Percentiles rank a stretch among this genome's conserved stretches.
These are phyloP conservation scores for Ptilonorhynchus violaceus DNA, from an alignment of 2,113 vertebrate species.

Conservation along the genomic window DNA sequence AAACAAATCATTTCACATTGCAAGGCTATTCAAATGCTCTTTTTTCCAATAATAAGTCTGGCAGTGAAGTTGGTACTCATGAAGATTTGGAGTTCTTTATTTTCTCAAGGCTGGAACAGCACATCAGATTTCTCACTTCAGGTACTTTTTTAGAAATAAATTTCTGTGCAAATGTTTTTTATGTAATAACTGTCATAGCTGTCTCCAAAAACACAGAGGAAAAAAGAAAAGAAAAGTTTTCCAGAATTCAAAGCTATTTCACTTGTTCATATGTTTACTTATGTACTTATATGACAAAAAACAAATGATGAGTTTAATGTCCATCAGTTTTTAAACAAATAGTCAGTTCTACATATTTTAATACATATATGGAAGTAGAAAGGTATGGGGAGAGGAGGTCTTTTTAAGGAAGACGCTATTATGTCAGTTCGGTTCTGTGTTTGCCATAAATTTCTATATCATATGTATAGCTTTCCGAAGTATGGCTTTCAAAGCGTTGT, in stretches of 20 bases:
- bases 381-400: background rate
- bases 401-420: background rate
- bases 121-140: background rate
- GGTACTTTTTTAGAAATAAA: background rate
- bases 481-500: background rate
- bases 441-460: background rate
- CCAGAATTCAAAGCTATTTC: background rate
- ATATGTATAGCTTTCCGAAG: background rate
- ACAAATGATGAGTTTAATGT: background rate
- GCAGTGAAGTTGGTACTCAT: background rate
- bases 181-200: background rate
- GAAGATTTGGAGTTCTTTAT: background rate
- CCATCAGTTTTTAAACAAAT: background rate
- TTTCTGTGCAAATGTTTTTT: background rate
- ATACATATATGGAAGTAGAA: background rate
- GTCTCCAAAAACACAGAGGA: background rate
- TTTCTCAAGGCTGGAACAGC: background rate
- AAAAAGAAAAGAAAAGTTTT: fast-evolving
- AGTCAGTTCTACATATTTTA: background rate
- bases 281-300: background rate
- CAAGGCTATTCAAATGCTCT: slow-evolving; percentile 1
- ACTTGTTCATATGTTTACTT: background rate
- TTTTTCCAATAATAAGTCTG: background rate
- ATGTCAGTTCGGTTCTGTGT: background rate
- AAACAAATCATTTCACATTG: slow-evolving; percentile 10